Conservation (phyloP, 2,888 invertebrate genomes). For the Scaptodrosophila latifasciaeformis region DNA sequence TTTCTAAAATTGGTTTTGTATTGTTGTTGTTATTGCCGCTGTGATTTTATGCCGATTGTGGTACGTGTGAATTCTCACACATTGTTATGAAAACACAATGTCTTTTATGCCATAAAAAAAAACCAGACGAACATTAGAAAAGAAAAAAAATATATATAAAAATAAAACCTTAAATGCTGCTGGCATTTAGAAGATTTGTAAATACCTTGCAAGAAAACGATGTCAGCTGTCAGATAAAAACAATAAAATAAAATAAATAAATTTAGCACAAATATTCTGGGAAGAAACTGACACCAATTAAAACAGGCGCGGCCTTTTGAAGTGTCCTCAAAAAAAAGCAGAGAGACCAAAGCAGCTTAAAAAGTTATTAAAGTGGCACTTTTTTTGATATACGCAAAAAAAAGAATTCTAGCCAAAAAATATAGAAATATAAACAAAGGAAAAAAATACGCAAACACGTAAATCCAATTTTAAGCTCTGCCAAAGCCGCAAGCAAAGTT, state of each 20-base stretch:
- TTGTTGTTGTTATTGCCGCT: not conserved
- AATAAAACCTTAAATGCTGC: conserved; percentile 32
- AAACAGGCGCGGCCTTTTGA: conserved; percentile 4
- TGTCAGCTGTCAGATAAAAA: conserved; percentile 47
- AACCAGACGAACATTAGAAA: conserved; percentile 21
- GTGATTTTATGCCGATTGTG: conserved; percentile 36
- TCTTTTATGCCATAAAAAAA: not conserved
- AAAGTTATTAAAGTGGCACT: conserved; percentile 65
- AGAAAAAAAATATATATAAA: conserved; percentile 33
- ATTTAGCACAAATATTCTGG: not conserved
- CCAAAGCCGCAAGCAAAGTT: conserved; percentile 54
- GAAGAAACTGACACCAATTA: conserved; percentile 19
- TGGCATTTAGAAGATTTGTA: conserved; percentile 28
- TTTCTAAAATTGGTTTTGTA: too few species aligned
- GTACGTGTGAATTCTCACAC: conserved; percentile 65
- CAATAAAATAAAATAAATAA: conserved; percentile 8
- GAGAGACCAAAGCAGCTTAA: conserved; percentile 18
- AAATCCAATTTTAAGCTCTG: conserved; percentile 64
- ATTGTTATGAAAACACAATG: conserved; percentile 32
- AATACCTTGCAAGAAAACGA: too few species aligned
- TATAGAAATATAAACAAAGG: conserved; percentile 9
- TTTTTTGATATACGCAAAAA: conserved; percentile 51
- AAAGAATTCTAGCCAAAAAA: conserved; percentile 17
- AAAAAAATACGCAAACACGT: conserved; percentile 40
- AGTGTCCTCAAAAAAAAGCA: conserved; percentile 5